These are phyloP conservation scores for Drosophila limbata DNA, from an alignment of 2,888 invertebrate species.

Conservation along the genomic window DNA sequence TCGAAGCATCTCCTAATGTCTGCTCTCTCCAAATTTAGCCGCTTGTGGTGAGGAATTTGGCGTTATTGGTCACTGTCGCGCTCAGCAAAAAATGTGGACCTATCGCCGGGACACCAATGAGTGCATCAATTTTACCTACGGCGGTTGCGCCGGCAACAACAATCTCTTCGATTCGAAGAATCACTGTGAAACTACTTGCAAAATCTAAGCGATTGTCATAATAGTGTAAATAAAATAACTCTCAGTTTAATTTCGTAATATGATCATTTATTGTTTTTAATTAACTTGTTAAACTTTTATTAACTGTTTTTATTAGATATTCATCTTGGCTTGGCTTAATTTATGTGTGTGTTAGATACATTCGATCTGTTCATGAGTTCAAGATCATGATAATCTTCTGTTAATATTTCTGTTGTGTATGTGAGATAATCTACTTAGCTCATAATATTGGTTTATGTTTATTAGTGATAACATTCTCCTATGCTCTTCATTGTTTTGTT, in stretches of 20 bases:
- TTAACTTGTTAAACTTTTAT: conserved; percentile 58
- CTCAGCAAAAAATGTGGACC: conserved; percentile 36
- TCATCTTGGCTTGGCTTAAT: conserved; percentile 16
- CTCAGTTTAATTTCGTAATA: conserved; percentile 39
- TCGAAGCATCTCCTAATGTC: not conserved
- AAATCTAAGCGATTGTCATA: conserved; percentile 31
- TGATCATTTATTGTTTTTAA: conserved; percentile 67
- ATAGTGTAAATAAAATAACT: conserved; percentile 28
- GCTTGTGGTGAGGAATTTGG: conserved; percentile 66
- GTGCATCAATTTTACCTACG: conserved; percentile 91
- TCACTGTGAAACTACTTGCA: conserved; percentile 88
- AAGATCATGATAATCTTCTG: not conserved
- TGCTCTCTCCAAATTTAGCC: conserved; percentile 33
- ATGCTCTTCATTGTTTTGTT: conserved; percentile 42
- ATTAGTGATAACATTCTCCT: conserved; percentile 32
- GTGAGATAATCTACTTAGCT: conserved; percentile 15
- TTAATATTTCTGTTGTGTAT: conserved; percentile 23
- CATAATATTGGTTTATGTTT: not conserved
- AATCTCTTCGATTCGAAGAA: conserved; percentile 89
- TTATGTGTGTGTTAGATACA: conserved; percentile 22
- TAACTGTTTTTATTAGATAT: conserved; percentile 51
- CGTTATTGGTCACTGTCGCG: conserved; percentile 43
- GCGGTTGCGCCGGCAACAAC: conserved; percentile 90
- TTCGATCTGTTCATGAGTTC: conserved; percentile 5
- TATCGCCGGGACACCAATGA: conserved; percentile 67